A percentile compares a stretch with the other conserved stretches of the same genome.
phyloP scores from a whole-genome alignment of 2,888 invertebrate species.

The Eurytoma californica region DNA sequence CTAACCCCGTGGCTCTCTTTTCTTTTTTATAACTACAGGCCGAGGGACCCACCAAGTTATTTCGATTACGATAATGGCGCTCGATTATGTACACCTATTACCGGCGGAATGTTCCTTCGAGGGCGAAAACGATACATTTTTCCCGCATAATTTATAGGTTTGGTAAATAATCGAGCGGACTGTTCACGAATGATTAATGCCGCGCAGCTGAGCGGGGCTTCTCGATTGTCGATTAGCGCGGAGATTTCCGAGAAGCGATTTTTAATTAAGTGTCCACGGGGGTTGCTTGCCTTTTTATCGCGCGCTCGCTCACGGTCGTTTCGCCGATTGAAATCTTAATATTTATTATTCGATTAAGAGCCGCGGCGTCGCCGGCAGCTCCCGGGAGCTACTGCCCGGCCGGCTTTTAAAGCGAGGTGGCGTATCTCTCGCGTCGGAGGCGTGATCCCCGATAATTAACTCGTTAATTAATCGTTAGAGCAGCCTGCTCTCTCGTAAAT shows the following conservation, averaged over 20 bases:
- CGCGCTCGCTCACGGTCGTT: neutral
- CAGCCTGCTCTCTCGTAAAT: neutral
- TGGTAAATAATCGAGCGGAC: neutral
- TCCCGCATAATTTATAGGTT: no score
- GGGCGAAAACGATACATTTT: neutral
- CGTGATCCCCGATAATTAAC: constrained; percentile 51
- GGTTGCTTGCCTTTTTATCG: constrained; percentile 37
- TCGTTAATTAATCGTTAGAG: constrained; percentile 52
- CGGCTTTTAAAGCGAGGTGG: neutral
- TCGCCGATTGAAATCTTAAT: constrained; percentile 53
- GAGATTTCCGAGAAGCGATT: constrained; percentile 32
- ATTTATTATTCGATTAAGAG: constrained; percentile 51
- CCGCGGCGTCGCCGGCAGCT: constrained; percentile 14
- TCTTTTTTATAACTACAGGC: no score
- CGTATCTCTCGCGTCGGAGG: constrained; percentile 12
- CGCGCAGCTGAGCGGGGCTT: neutral
- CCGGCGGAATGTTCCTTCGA: neutral
- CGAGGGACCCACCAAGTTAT: no score
- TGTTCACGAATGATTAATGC: no score
- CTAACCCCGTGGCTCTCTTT: no score
- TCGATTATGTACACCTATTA: no score
- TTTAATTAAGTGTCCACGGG: constrained; percentile 42
- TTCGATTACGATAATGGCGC: no score
- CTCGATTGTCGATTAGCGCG: neutral
- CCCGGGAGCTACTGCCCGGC: constrained; percentile 1